A percentile compares a stretch with the other conserved stretches of the same genome.
Conservation (phyloP, 2,888 invertebrate genomes). For the Drosophila tanythrix region DNA sequence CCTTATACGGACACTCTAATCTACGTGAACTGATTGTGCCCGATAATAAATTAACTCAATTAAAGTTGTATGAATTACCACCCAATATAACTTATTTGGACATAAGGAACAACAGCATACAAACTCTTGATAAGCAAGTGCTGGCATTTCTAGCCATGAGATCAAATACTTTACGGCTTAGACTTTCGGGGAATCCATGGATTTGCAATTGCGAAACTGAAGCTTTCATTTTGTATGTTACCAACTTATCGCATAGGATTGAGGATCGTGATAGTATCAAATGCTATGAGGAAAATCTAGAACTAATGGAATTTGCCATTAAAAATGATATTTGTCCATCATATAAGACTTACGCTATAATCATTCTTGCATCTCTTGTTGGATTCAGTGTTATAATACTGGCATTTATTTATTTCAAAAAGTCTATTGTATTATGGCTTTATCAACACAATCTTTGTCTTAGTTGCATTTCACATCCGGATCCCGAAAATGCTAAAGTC, state of each 20-base stretch:
- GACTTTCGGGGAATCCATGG: too few relatives aligned
- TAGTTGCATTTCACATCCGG: conserved; percentile 3
- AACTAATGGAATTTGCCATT: accelerated
- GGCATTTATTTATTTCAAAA: too few relatives aligned
- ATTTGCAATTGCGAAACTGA: too few relatives aligned
- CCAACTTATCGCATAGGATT: background rate
- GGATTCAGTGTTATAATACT: too few relatives aligned
- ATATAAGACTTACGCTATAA: background rate
- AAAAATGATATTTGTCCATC: too few relatives aligned
- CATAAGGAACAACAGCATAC: conserved; percentile 30
- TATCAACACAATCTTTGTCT: conserved; percentile 34
- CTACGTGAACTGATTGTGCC: conserved; percentile 11
- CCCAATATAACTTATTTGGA: conserved; percentile 19
- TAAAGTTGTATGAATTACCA: conserved; percentile 11
- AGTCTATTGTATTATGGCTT: conserved; percentile 20
- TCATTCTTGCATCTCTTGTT: conserved; percentile 4
- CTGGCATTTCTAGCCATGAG: background rate
- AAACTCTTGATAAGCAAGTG: background rate
- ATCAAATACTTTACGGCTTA: background rate
- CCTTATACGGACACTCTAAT: conserved; percentile 12
- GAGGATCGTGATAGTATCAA: background rate
- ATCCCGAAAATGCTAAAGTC: conserved; percentile 7
- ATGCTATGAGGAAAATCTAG: background rate
- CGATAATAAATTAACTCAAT: conserved; percentile 4
- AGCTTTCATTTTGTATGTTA: conserved; percentile 9